Evolutionary conservation across 1,140 invertebrate species (phyloP).

Genomic region (Megathymus violae): DNA sequence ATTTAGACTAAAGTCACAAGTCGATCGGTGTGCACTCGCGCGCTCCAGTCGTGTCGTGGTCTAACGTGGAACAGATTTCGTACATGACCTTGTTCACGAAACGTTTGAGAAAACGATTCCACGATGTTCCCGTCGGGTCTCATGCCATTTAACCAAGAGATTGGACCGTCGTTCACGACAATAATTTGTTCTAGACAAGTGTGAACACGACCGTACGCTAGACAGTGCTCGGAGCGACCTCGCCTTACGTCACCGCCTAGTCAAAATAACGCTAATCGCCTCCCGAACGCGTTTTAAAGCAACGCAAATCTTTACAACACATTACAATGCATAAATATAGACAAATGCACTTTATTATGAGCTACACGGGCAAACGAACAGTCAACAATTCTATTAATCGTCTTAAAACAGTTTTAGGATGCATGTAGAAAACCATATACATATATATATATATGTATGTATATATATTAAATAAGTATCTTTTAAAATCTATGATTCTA

Average conservation of each 20-base stretch:
- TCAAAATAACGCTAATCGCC: slow-evolving; percentile 58
- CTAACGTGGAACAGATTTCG: neutral
- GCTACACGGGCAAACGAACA: slow-evolving; percentile 27
- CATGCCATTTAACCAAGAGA: too few species aligned
- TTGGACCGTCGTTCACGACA: too few species aligned
- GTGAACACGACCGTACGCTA: slow-evolving; percentile 1
- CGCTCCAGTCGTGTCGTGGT: slow-evolving; percentile 7
- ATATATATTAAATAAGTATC: too few species aligned
- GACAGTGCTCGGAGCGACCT: slow-evolving; percentile 32
- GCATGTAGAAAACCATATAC: slow-evolving; percentile 27
- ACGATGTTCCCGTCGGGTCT: too few species aligned
- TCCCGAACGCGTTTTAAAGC: slow-evolving; percentile 48
- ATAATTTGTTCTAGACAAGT: neutral
- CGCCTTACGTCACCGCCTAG: slow-evolving; percentile 45
- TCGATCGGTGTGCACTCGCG: slow-evolving; percentile 2
- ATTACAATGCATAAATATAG: slow-evolving; percentile 38
- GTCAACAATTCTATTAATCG: slow-evolving; percentile 7
- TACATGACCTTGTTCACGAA: too few species aligned
- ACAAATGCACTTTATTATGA: slow-evolving; percentile 32
- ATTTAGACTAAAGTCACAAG: slow-evolving; percentile 66
- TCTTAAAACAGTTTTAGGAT: slow-evolving; percentile 11
- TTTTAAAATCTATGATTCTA: slow-evolving; percentile 37
- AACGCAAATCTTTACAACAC: slow-evolving; percentile 43
- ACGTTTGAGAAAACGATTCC: too few species aligned
- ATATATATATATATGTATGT: too few species aligned